Conservation (phyloP, 2,113 vertebrate species). For the Synchiropus splendidus region DNA sequence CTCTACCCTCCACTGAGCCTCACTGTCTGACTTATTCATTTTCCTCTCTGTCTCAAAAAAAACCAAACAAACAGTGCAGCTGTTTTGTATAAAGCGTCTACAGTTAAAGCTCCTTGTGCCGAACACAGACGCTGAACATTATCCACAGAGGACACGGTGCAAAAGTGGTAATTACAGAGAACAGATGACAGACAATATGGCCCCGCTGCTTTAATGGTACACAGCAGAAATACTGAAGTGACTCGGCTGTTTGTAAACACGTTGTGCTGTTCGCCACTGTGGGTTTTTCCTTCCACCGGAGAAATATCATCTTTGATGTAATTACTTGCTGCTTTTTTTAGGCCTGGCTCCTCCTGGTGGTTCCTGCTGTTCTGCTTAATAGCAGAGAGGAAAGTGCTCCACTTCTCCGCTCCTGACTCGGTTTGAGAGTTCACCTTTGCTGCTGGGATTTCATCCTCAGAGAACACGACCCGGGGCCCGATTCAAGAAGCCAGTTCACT, state of each 20-base stretch:
- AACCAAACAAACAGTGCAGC: conserved; percentile 52
- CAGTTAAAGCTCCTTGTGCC: conserved; percentile 49
- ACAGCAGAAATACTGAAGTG: conserved; percentile 28
- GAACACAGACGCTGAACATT: conserved; percentile 44
- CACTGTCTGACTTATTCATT: conserved; percentile 40
- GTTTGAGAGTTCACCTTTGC: too few species aligned
- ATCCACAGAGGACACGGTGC: conserved; percentile 42
- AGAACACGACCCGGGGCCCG: too few species aligned
- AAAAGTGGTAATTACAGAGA: conserved; percentile 60
- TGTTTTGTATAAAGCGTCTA: conserved; percentile 50
- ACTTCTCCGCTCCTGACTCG: not conserved
- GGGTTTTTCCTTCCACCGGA: conserved; percentile 18
- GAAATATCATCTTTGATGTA: conserved; percentile 27
- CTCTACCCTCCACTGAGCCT: conserved; percentile 38
- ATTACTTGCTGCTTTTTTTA: conserved; percentile 31
- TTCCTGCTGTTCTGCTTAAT: conserved; percentile 12
- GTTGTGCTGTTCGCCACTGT: conserved; percentile 29
- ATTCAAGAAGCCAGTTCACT: too few species aligned
- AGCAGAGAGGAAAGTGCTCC: not conserved
- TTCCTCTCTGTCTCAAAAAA: conserved; percentile 24
- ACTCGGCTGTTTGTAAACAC: conserved; percentile 45
- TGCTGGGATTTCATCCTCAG: too few species aligned
- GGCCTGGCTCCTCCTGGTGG: conserved; percentile 7
- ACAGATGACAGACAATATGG: conserved; percentile 61
- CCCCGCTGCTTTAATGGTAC: conserved; percentile 47